phyloP scores from a whole-genome alignment of 2,888 invertebrate species.

The Pristionchus mayeri region DNA sequence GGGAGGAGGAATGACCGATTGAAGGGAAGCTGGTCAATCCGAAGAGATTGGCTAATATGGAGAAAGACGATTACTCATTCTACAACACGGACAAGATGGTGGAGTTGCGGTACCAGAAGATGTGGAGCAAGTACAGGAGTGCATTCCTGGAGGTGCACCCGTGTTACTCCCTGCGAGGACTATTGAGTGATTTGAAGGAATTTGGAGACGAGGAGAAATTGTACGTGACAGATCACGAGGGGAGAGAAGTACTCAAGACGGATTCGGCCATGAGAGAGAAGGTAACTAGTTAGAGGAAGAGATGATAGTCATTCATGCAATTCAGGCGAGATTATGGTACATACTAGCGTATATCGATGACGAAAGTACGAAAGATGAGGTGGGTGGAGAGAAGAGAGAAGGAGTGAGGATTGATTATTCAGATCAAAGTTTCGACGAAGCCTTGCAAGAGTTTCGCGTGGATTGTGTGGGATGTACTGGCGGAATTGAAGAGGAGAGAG shows the following conservation, averaged over 20 bases:
- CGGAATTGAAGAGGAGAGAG: conserved; percentile 54
- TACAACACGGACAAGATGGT: conserved; percentile 73
- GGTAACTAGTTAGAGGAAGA: conserved; percentile 48
- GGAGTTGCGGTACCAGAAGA: conserved; percentile 65
- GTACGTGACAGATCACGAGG: conserved; percentile 49
- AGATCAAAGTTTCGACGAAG: background rate
- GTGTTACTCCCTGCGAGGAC: background rate
- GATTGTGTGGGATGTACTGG: conserved; percentile 70
- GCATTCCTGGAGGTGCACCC: conserved; percentile 63
- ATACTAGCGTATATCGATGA: conserved; percentile 42
- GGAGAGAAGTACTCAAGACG: conserved; percentile 47
- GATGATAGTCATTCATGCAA: background rate
- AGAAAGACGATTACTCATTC: conserved; percentile 70
- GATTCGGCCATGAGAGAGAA: conserved; percentile 50
- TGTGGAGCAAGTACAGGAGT: conserved; percentile 60
- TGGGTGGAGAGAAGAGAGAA: background rate
- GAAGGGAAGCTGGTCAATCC: conserved; percentile 50
- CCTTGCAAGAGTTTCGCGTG: conserved; percentile 59
- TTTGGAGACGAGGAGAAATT: conserved; percentile 62
- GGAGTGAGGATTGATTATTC: background rate
- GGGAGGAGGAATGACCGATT: background rate
- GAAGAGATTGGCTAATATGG: conserved; percentile 65
- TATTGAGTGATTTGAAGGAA: no score
- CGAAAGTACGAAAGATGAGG: background rate
- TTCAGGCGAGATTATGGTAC: conserved; percentile 58